Conservation (phyloP, 2,888 invertebrate species). For the Amorpha juglandis region DNA sequence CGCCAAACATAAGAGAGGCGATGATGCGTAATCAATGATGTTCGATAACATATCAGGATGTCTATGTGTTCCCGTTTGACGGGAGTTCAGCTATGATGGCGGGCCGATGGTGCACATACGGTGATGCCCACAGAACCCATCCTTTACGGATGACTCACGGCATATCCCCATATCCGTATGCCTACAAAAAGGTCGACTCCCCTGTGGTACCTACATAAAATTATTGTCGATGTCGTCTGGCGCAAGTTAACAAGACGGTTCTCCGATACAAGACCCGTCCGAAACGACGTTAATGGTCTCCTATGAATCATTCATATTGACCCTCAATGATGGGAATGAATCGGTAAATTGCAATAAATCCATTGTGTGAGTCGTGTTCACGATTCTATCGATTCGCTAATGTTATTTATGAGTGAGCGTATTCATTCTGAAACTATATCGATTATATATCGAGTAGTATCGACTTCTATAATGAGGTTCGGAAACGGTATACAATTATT, state of each 20-base stretch:
- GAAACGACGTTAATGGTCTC: neutral
- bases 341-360: neutral
- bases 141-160: too few relatives aligned
- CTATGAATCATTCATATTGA: neutral
- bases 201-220: neutral
- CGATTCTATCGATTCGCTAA: conserved; percentile 3
- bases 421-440: conserved; percentile 2
- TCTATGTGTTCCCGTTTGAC: too few relatives aligned
- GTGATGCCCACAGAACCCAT: too few relatives aligned
- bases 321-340: neutral
- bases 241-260: neutral
- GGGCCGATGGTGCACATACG: too few relatives aligned
- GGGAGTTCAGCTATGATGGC: too few relatives aligned
- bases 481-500: conserved; percentile 26
- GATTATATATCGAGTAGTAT: neutral
- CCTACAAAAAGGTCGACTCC: too few relatives aligned
- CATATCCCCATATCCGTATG: too few relatives aligned
- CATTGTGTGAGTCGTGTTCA: neutral
- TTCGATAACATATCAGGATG: too few relatives aligned
- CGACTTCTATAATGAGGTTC: neutral
- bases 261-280: neutral
- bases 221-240: neutral
- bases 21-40: conserved; percentile 31
- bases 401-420: neutral
- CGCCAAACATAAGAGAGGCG: conserved; percentile 50